These are phyloP conservation scores for Nomada fucata DNA, from an alignment of 2,888 invertebrate species.

Conservation along the genomic window DNA sequence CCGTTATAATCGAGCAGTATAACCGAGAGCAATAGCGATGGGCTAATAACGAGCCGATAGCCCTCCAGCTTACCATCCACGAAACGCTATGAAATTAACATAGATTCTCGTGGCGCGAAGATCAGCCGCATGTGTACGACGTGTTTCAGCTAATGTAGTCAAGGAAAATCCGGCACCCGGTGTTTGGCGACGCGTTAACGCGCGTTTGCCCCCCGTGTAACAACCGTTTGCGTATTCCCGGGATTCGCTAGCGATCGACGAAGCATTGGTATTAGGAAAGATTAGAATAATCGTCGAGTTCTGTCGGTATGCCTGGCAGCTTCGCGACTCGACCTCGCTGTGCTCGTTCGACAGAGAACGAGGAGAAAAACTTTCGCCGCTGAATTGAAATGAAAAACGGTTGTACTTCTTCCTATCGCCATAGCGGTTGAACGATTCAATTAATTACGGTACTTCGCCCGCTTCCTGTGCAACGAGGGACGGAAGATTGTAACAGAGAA, in stretches of 20 bases:
- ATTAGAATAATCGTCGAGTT: neutral
- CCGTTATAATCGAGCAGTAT: constrained; percentile 68
- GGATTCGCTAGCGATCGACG: constrained; percentile 22
- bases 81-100: constrained; percentile 70
- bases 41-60: constrained; percentile 71
- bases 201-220: constrained; percentile 20
- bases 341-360: neutral
- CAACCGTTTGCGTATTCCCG: constrained; percentile 29
- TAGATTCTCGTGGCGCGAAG: constrained; percentile 65
- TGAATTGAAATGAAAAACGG: neutral
- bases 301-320: too few species aligned
- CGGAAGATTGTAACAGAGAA: neutral
- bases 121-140: constrained; percentile 63
- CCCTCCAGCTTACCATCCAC: constrained; percentile 66
- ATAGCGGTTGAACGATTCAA: neutral
- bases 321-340: too few species aligned
- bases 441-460: neutral
- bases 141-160: constrained; percentile 58
- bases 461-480: neutral
- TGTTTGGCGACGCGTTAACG: constrained; percentile 46
- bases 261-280: neutral
- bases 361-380: neutral
- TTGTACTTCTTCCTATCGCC: neutral
- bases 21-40: constrained; percentile 61
- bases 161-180: constrained; percentile 58